Evolutionary conservation across 2,888 invertebrate species (phyloP), one percentile per base, ranked within the genome.

Genomic region (Colostygia pectinataria): DNA sequence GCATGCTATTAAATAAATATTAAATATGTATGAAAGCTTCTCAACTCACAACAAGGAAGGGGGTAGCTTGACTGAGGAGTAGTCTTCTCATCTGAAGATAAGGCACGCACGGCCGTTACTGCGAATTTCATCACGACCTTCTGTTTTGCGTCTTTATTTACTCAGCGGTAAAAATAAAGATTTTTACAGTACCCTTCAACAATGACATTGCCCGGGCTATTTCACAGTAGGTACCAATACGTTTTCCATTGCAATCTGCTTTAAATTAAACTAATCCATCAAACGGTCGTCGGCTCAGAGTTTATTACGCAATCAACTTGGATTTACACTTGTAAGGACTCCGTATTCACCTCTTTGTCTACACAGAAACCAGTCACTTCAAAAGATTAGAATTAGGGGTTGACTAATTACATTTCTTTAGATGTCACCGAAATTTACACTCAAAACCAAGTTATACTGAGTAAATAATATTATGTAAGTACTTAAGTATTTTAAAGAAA

Each of bases 21-120:
- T 45, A 55, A 53, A 51, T 24, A 49, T 40, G 37, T 25, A 39
- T 27, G 4, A 20, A 51, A 28, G 28, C 27, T 51, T 38, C 31
- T 24, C 41, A 10, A 28, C 34, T 44, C 53, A 38, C 48, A 47
- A 46, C 39, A 40, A 55, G 48, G 65, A 67, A 65, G 65, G 68
- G n/a, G 67, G 71, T 65, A 67, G 65, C 47, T 37, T 42, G 53
- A 55, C 46, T 59, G 58, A 70, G 66, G 66, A 70, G 68, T 5
- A 78, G 68, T 68, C 68, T 73, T 63, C 62, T 68, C 68, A 67
- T 69, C 61, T 57, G 53, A 66, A 79, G 87, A 88, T 88, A 87
- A 87, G 84, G 81, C 88, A 87, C 84, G 85, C 83, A 78, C 76
- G 73, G 65, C 71, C 72, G 67, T 69, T 68, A 74, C 72, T 70